Evolutionary conservation across 2,888 invertebrate species (phyloP), one percentile per base, ranked within the genome.

Genomic region (Aleiodes leptofemur): DNA sequence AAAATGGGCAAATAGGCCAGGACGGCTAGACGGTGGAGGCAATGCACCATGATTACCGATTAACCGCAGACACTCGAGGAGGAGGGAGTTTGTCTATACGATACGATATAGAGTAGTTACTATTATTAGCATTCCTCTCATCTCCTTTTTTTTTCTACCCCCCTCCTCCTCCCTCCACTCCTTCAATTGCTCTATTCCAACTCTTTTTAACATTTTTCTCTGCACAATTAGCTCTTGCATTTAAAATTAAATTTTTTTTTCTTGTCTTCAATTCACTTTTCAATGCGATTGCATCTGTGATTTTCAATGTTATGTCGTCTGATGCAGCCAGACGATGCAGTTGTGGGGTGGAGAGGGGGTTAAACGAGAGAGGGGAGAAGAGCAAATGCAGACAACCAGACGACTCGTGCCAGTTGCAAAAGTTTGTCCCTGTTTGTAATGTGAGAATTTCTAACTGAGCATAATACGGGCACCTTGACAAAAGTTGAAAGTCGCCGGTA

Each of bases 371-470:
- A 43, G 16, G 16, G 59, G 11, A 23, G 57, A 14, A 43, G 16
- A 50, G 23, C 38, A 76, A 23, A 69, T 74, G 48, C 71, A 59
- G 66, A 77, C 82, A 82, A 81, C 86, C 86, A 88, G 88, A 88
- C 88, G 83, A 86, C 82, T 84, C 87, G 88, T 87, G 85, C 88
- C 82, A 88, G 87, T 88, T 88, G 80, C 84, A 87, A 68, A 86
- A 88, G 87, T 88, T 88, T 87, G 86, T 85, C 87, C 87, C 84
- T 86, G 86, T 87, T 88, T 83, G 83, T 82, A 82, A 83, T 84
- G 82, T 57, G 75, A 72, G 78, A 72, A 76, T 71, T 23, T 74
- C 73, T 66, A 50, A 48, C n/a, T 29, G 23, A 14, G 13, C 31
- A 68, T 68, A 68, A 68, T 51, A 31, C 50, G 8, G 14, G 51